These are phyloP conservation scores for Drosophila nigritarsus DNA, from an alignment of 2,888 invertebrate species.

Conservation along the genomic window DNA sequence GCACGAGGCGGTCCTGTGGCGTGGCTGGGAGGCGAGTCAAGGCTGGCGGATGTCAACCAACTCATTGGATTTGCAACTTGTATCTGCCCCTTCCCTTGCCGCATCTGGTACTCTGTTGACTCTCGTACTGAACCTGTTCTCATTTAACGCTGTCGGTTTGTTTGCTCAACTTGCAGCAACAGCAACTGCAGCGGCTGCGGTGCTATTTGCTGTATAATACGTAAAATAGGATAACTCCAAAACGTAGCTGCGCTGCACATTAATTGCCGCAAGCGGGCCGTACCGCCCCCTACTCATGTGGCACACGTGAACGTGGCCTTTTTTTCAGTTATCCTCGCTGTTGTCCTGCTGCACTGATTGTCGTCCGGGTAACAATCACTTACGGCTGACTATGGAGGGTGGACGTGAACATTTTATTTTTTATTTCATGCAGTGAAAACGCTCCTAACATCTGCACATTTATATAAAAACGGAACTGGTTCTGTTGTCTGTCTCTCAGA, in stretches of 20 bases:
- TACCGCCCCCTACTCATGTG: background rate
- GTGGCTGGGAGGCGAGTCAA: background rate
- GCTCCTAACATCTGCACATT: background rate
- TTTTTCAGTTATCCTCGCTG: slow-evolving; percentile 42
- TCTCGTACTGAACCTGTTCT: slow-evolving; percentile 64
- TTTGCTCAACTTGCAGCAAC: slow-evolving; percentile 57
- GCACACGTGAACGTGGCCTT: slow-evolving; percentile 55
- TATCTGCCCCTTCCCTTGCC: background rate
- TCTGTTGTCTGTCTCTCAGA: background rate
- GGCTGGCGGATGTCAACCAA: slow-evolving; percentile 16
- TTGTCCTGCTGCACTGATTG: slow-evolving; percentile 33
- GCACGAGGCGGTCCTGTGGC: background rate
- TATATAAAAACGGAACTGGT: background rate
- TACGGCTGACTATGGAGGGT: slow-evolving; percentile 41
- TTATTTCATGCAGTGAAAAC: background rate
- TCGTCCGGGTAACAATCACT: slow-evolving; percentile 26
- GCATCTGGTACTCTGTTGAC: slow-evolving; percentile 19
- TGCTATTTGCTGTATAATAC: slow-evolving; percentile 60
- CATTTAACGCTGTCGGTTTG: slow-evolving; percentile 67
- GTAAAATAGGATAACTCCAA: slow-evolving; percentile 43
- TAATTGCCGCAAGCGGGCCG: slow-evolving; percentile 47
- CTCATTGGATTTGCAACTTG: slow-evolving; percentile 57
- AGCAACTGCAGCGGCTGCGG: slow-evolving; percentile 7
- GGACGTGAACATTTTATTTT: slow-evolving; percentile 13
- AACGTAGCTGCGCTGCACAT: slow-evolving; percentile 37